A percentile compares a stretch with the other conserved stretches of the same genome.
Evolutionary conservation across 2,888 invertebrate genomes (phyloP).

Genomic region (Agonum fuliginosum): DNA sequence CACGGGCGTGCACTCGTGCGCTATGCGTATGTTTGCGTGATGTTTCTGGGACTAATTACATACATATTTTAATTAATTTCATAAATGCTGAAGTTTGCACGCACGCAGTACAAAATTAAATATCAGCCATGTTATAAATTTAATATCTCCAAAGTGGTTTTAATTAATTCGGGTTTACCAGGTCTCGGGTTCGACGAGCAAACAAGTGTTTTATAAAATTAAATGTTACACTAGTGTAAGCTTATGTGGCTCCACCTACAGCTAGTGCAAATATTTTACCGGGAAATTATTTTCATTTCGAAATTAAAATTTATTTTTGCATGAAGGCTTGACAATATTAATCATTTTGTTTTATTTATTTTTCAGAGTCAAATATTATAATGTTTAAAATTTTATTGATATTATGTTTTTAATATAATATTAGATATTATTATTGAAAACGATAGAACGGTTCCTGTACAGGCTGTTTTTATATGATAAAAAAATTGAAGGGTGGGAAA

Average conservation of each 20-base stretch:
- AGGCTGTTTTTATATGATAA: no score
- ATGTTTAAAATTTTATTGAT: no score
- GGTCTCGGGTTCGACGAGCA: slow-evolving; percentile 35
- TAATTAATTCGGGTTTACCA: slow-evolving; percentile 52
- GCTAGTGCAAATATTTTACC: slow-evolving; percentile 18
- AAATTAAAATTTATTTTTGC: slow-evolving; percentile 43
- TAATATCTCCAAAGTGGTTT: slow-evolving; percentile 57
- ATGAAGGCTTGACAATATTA: not conserved
- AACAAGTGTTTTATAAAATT: slow-evolving; percentile 31
- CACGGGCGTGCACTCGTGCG: slow-evolving; percentile 7
- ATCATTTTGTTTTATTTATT: no score
- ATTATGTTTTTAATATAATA: no score
- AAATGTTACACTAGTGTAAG: slow-evolving; percentile 22
- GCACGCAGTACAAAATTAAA: slow-evolving; percentile 49
- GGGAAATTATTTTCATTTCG: slow-evolving; percentile 28
- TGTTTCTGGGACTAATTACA: slow-evolving; percentile 57
- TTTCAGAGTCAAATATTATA: no score
- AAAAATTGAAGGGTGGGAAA: no score
- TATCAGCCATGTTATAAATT: slow-evolving; percentile 51
- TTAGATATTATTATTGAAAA: no score
- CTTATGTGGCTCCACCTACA: not conserved
- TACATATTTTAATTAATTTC: slow-evolving; percentile 60
- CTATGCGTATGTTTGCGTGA: slow-evolving; percentile 55
- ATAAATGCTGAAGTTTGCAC: slow-evolving; percentile 52
- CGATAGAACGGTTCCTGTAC: no score